phyloP scores from a whole-genome alignment of 2,888 invertebrate species.

The Trissonchulus sp. region DNA sequence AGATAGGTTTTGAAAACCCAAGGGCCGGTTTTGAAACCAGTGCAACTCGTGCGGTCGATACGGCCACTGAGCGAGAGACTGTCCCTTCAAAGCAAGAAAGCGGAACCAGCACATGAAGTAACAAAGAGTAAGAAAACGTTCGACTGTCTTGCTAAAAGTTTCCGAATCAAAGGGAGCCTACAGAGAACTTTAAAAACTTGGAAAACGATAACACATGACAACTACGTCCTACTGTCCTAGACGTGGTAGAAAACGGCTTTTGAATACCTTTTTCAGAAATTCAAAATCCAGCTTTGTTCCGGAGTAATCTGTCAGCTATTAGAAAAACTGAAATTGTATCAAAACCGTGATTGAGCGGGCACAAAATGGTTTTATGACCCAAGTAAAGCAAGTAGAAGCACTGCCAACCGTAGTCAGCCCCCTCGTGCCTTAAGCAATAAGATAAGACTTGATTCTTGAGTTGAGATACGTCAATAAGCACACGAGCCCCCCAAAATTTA shows the following conservation, averaged over 20 bases:
- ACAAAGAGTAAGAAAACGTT: too few species aligned
- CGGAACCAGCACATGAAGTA: too few species aligned
- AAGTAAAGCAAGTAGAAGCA: background rate
- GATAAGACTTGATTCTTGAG: background rate
- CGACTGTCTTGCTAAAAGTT: too few species aligned
- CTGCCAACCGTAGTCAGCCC: background rate
- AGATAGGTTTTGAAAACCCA: too few species aligned
- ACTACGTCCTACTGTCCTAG: background rate
- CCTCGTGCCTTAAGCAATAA: background rate
- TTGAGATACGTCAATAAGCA: conserved; percentile 1
- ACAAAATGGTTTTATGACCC: background rate
- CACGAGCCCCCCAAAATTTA: background rate
- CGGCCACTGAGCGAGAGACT: too few species aligned
- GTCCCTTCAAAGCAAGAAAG: background rate
- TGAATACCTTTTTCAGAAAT: background rate
- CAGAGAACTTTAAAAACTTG: background rate
- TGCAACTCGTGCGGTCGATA: too few species aligned
- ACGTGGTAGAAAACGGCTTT: conserved; percentile 19
- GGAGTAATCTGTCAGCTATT: background rate
- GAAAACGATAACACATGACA: background rate
- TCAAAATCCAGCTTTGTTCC: background rate
- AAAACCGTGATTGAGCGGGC: background rate
- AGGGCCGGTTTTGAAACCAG: too few species aligned
- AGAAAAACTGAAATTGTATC: background rate
- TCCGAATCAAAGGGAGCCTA: background rate